phyloP scores from a whole-genome alignment of 2,888 invertebrate species.

The Enchytraeus crypticus region DNA sequence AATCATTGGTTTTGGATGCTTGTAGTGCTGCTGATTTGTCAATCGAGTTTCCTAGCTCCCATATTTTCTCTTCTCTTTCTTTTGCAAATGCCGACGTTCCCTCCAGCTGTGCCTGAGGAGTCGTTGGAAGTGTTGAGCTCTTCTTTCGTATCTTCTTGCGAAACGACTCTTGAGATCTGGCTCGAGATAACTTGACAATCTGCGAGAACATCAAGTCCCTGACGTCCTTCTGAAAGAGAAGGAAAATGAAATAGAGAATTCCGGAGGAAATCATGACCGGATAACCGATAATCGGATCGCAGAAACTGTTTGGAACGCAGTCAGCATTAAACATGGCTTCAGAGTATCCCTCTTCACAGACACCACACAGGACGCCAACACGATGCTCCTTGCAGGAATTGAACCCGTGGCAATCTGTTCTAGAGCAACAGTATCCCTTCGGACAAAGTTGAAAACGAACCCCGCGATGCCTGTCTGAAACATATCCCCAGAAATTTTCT shows the following conservation, averaged over 20 bases:
- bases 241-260: slow-evolving; percentile 22
- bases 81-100: too few relatives aligned
- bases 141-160: too few relatives aligned
- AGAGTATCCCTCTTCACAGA: slow-evolving; percentile 19
- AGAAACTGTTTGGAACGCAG: slow-evolving; percentile 21
- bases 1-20: too few relatives aligned
- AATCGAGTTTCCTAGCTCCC: too few relatives aligned
- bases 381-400: slow-evolving; percentile 20
- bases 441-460: slow-evolving; percentile 26
- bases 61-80: too few relatives aligned
- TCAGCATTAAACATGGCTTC: slow-evolving; percentile 26
- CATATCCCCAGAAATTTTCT: slow-evolving; percentile 28
- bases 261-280: slow-evolving; percentile 20
- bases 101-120: too few relatives aligned
- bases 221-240: slow-evolving; percentile 28
- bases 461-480: slow-evolving; percentile 4
- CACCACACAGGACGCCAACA: slow-evolving; percentile 19
- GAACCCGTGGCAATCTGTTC: slow-evolving; percentile 16
- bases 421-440: slow-evolving; percentile 25
- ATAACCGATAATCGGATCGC: slow-evolving; percentile 24
- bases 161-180: too few relatives aligned
- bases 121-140: too few relatives aligned
- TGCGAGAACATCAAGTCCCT: slow-evolving; percentile 25
- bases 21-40: too few relatives aligned
- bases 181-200: not conserved